These are phyloP conservation scores for Notoglanidium macrostoma DNA, from an alignment of 2,797 vertebrate genomes.

Conservation along the genomic window DNA sequence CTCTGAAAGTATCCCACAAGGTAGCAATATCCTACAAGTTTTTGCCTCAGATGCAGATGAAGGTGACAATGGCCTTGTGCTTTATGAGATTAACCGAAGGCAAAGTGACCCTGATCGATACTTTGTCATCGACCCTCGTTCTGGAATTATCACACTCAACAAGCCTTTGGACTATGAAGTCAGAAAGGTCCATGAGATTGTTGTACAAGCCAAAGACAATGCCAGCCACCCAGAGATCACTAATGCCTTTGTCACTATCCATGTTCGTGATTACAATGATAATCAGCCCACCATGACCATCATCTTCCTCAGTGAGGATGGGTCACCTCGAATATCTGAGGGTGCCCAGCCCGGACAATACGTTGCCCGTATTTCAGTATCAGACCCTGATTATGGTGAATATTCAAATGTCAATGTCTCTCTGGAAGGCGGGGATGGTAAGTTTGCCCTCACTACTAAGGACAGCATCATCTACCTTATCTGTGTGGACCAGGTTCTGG, in stretches of 20 bases:
- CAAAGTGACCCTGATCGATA: slow-evolving; percentile 93
- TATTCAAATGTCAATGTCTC: slow-evolving; percentile 96
- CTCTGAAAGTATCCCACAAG: slow-evolving; percentile 90
- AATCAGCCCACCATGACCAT: slow-evolving; percentile 99
- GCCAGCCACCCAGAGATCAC: slow-evolving; percentile 93
- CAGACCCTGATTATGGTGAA: slow-evolving; percentile 95
- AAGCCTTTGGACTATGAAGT: slow-evolving; percentile 92
- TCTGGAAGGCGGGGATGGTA: slow-evolving; percentile 93
- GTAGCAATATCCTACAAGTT: slow-evolving; percentile 89
- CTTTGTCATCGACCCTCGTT: slow-evolving; percentile 88
- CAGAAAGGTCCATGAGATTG: slow-evolving; percentile 92
- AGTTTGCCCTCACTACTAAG: slow-evolving; percentile 96
- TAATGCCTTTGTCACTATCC: slow-evolving; percentile 94
- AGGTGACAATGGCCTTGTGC: slow-evolving; percentile 90
- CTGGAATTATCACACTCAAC: slow-evolving; percentile 90
- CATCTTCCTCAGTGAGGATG: slow-evolving; percentile 96
- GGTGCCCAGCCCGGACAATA: slow-evolving; percentile 96
- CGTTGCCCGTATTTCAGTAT: slow-evolving; percentile 95
- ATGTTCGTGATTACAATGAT: slow-evolving; percentile 95
- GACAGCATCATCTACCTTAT: slow-evolving; percentile 98
- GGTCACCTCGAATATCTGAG: slow-evolving; percentile 92
- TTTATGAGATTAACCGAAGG: slow-evolving; percentile 95
- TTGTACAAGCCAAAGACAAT: slow-evolving; percentile 92
- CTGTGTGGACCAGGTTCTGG: slow-evolving; percentile 90
- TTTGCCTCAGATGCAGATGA: slow-evolving; percentile 91